A percentile compares a stretch with the other conserved stretches of the same genome.
Conservation (phyloP, 1,140 invertebrate genomes). For the Papilio glaucus region DNA sequence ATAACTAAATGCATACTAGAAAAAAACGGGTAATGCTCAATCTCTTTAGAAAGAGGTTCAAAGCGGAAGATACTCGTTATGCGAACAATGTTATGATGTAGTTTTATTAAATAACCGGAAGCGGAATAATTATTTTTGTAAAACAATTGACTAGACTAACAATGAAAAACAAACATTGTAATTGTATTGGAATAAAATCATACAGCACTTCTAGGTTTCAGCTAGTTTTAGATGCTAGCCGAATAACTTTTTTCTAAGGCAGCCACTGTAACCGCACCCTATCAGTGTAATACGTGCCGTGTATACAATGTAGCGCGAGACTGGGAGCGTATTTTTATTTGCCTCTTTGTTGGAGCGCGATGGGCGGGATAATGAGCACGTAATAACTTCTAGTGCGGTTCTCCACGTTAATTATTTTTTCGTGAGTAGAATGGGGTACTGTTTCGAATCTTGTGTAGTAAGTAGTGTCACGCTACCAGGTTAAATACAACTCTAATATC, state of each 20-base stretch:
- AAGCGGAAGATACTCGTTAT: background rate
- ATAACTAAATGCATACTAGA: background rate
- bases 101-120: background rate
- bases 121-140: too few relatives aligned
- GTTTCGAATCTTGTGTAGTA: background rate
- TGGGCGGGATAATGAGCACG: constrained; percentile 23
- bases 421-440: background rate
- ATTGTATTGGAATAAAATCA: too few relatives aligned
- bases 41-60: constrained; percentile 15
- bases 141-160: too few relatives aligned
- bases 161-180: too few relatives aligned
- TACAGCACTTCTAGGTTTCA: background rate
- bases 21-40: constrained; percentile 17
- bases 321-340: constrained; percentile 32
- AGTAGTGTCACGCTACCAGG: background rate
- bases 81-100: background rate
- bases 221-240: too few relatives aligned
- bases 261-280: background rate
- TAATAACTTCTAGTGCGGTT: constrained; percentile 20
- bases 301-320: constrained; percentile 18
- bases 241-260: background rate
- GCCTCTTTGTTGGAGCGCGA: constrained; percentile 10
- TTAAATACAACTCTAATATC: too few relatives aligned
- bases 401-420: constrained; percentile 1
- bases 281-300: background rate